phyloP scores from a whole-genome alignment of 2,113 vertebrate species.

The Gallinago paraguaiae region DNA sequence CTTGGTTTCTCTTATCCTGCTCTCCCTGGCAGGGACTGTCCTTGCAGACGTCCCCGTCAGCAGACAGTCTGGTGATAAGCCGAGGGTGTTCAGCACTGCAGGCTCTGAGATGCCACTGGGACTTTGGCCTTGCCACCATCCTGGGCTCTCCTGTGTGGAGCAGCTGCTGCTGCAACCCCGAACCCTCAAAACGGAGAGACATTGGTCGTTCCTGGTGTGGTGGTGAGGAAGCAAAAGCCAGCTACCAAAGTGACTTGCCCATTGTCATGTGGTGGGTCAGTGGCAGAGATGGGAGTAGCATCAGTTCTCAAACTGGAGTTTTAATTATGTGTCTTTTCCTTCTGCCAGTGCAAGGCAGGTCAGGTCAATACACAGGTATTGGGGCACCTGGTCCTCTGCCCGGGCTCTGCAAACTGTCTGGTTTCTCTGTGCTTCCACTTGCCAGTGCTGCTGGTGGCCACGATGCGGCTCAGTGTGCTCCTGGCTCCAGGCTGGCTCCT shows the following conservation, averaged over 20 bases:
- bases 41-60: neutral
- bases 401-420: neutral
- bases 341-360: neutral
- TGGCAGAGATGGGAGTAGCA: neutral
- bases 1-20: neutral
- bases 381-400: neutral
- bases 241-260: neutral
- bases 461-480: neutral
- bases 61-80: neutral
- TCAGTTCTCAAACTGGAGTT: neutral
- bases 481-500: neutral
- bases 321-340: neutral
- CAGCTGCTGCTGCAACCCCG: neutral
- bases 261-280: too few relatives aligned
- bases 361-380: neutral
- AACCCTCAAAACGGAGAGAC: neutral
- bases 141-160: neutral
- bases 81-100: fast-evolving
- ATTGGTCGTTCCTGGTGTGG: neutral
- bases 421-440: neutral
- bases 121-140: neutral
- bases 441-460: neutral
- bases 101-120: neutral
- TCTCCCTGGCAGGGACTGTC: neutral
- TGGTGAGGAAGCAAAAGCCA: neutral